Conservation (phyloP, 2,888 invertebrate genomes). For the Melinopterus prodromus region DNA sequence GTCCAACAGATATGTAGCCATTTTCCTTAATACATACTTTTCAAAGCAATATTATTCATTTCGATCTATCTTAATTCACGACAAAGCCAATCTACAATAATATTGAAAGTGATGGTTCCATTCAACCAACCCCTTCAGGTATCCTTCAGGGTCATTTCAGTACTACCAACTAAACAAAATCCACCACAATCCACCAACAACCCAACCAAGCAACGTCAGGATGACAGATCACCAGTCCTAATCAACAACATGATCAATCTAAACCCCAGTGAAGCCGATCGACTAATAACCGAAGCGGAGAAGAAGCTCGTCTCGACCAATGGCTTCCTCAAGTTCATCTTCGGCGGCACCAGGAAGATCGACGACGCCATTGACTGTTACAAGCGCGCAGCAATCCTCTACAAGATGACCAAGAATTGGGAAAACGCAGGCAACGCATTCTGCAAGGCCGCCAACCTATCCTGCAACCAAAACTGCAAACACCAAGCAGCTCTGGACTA, state of each 20-base stretch:
- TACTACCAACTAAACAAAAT: not conserved
- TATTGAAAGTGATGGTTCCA: too few relatives aligned
- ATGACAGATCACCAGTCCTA: not conserved
- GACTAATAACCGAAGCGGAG: slow-evolving; percentile 91
- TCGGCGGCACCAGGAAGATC: slow-evolving; percentile 78
- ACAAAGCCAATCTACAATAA: too few relatives aligned
- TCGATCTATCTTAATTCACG: too few relatives aligned
- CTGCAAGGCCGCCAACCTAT: slow-evolving; percentile 83
- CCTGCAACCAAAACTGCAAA: slow-evolving; percentile 78
- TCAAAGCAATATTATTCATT: too few relatives aligned
- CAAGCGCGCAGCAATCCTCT: slow-evolving; percentile 92
- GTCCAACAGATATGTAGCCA: too few relatives aligned
- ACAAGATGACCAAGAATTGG: slow-evolving; percentile 99
- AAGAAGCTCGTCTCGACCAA: slow-evolving; percentile 89
- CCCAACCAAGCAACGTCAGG: not conserved
- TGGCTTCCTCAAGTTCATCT: slow-evolving; percentile 86
- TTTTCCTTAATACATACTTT: too few relatives aligned
- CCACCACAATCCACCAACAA: not conserved
- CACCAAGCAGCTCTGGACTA: slow-evolving; percentile 94
- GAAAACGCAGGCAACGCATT: slow-evolving; percentile 91
- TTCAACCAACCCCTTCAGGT: too few relatives aligned
- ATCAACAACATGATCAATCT: not conserved
- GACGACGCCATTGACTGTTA: slow-evolving; percentile 95
- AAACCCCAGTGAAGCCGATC: slow-evolving; percentile 74
- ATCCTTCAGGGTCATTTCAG: not conserved